These are phyloP conservation scores for Metalampra italica DNA, from an alignment of 2,888 invertebrate species.

Conservation along the genomic window DNA sequence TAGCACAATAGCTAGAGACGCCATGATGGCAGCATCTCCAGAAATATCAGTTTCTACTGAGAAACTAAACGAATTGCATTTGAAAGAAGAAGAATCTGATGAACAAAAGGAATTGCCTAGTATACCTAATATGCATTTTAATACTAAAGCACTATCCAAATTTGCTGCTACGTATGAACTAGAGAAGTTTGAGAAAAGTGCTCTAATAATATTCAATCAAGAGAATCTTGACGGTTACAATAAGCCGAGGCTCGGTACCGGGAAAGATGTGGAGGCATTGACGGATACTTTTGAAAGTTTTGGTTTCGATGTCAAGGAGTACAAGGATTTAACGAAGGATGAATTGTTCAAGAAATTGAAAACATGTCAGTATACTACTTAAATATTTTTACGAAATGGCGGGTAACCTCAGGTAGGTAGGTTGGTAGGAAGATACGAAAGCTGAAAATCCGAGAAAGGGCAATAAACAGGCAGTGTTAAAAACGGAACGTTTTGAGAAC, in stretches of 20 bases:
- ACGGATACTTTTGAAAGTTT: slow-evolving; percentile 41
- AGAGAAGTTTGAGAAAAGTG: slow-evolving; percentile 54
- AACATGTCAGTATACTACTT: slow-evolving; percentile 30
- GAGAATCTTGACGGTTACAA: slow-evolving; percentile 36
- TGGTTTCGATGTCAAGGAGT: slow-evolving; percentile 43
- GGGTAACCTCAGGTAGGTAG: too few species aligned
- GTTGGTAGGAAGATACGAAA: too few species aligned
- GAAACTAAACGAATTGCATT: background rate
- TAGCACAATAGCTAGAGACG: background rate
- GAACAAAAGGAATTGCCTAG: background rate
- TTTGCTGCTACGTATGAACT: slow-evolving; percentile 48
- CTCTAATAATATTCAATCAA: slow-evolving; percentile 57
- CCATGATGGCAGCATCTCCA: background rate
- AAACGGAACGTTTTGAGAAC: too few species aligned
- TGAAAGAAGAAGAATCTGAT: background rate
- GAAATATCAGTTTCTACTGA: background rate
- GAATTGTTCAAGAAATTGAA: slow-evolving; percentile 39
- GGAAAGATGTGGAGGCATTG: slow-evolving; percentile 44
- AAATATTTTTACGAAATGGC: background rate
- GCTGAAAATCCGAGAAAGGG: too few species aligned
- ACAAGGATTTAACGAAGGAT: slow-evolving; percentile 42
- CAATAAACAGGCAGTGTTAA: too few species aligned
- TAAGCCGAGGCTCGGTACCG: slow-evolving; percentile 44
- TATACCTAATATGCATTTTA: background rate
- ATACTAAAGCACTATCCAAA: slow-evolving; percentile 34